These are phyloP conservation scores for Callorhinus ursinus DNA, from an alignment of 2,113 vertebrate species.

Conservation along the genomic window DNA sequence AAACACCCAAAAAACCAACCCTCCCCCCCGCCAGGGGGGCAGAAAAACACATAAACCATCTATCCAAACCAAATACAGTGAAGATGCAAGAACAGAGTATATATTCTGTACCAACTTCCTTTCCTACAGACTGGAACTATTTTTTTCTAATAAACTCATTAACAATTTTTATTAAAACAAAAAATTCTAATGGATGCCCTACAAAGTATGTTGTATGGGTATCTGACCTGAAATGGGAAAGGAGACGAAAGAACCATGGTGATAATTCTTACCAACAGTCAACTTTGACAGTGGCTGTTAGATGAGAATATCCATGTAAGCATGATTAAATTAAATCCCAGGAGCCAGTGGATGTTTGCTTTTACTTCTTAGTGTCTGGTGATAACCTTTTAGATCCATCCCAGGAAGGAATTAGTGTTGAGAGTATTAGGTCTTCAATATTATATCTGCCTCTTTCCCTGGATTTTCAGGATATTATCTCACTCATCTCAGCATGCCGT, in stretches of 20 bases:
- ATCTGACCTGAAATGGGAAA: not conserved
- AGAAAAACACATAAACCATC: not conserved
- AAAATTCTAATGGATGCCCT: not conserved
- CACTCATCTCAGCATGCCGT: not conserved
- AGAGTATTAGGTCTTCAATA: not conserved
- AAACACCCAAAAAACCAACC: not conserved
- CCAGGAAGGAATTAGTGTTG: conserved; percentile 6
- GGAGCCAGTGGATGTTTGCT: not conserved
- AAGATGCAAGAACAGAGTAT: not conserved
- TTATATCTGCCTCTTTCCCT: not conserved
- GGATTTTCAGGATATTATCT: not conserved
- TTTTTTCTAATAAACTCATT: not conserved
- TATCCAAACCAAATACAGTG: not conserved
- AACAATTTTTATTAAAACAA: not conserved
- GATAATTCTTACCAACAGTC: not conserved
- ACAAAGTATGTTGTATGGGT: not conserved
- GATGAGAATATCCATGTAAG: not conserved
- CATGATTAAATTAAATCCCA: conserved; percentile 18
- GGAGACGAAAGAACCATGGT: not conserved
- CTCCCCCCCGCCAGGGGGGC: fast-evolving
- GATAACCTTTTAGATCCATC: not conserved
- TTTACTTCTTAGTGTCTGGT: not conserved
- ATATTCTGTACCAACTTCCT: not conserved
- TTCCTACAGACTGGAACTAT: not conserved
- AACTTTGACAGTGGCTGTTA: not conserved